These are phyloP conservation scores for Dasyprocta punctata DNA, from an alignment of 2,113 vertebrate species.

Conservation along the genomic window DNA sequence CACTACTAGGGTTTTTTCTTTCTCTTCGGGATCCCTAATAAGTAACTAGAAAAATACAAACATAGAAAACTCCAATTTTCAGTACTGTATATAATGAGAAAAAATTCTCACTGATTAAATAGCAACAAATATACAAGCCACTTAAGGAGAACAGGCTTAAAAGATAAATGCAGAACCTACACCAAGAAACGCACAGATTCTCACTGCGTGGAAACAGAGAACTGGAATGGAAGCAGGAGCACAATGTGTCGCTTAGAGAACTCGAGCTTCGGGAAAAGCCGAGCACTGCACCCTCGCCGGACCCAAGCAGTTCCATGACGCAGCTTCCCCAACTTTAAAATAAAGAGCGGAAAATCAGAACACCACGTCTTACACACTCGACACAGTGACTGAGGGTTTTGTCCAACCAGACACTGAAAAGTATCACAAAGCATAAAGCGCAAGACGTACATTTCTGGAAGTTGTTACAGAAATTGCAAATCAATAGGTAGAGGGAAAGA, in stretches of 20 bases:
- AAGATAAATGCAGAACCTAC: not conserved
- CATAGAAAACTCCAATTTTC: not conserved
- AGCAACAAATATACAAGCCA: conserved; percentile 1
- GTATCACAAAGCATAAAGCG: not conserved
- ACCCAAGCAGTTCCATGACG: too few relatives aligned
- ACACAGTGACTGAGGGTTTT: not conserved
- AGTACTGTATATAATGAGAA: not conserved
- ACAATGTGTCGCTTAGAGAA: too few relatives aligned
- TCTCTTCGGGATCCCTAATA: not conserved
- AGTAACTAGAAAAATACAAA: not conserved
- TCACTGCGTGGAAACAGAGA: not conserved
- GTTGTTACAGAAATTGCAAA: not conserved
- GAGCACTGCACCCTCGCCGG: not conserved
- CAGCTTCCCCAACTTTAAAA: not conserved
- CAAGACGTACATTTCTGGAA: not conserved
- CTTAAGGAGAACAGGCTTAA: not conserved
- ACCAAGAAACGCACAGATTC: not conserved
- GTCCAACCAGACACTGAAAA: not conserved
- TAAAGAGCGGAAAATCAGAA: not conserved
- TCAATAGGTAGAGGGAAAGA: not conserved
- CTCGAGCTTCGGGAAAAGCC: too few relatives aligned
- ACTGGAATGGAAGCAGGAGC: not conserved
- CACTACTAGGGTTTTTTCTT: not conserved
- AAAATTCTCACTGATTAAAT: not conserved
- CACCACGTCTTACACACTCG: not conserved